phyloP scores from a whole-genome alignment of 2,113 vertebrate genomes.

The Oostethus manadensis region DNA sequence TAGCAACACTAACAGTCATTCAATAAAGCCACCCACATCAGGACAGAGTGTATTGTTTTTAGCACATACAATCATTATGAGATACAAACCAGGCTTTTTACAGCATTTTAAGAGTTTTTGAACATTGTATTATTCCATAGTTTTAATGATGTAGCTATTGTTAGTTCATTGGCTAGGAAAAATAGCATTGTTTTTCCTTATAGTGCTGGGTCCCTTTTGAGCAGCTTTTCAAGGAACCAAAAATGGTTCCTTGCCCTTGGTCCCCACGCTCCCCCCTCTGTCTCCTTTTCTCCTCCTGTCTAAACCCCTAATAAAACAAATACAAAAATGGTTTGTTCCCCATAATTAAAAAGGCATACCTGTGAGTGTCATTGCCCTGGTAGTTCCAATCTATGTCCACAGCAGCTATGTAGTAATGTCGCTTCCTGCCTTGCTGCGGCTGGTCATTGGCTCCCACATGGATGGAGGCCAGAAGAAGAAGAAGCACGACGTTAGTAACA shows the following conservation, averaged over 20 bases:
- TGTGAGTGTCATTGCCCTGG: constrained; percentile 33
- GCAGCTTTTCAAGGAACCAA: too few relatives aligned
- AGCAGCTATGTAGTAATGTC: constrained; percentile 72
- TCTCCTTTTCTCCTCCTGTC: too few relatives aligned
- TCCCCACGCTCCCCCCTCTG: too few relatives aligned
- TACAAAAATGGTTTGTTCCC: too few relatives aligned
- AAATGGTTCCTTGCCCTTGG: too few relatives aligned
- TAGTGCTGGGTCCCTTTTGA: too few relatives aligned
- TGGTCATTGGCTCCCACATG: constrained; percentile 15
- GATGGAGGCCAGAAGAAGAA: constrained; percentile 44
- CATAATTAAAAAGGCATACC: constrained; percentile 21
- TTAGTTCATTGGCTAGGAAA: too few relatives aligned
- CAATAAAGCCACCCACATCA: background rate
- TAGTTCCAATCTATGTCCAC: constrained; percentile 73
- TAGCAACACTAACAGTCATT: background rate
- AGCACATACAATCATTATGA: background rate
- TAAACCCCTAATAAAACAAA: too few relatives aligned
- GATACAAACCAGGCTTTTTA: background rate
- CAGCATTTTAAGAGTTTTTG: background rate
- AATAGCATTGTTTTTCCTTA: too few relatives aligned
- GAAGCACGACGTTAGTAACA: background rate
- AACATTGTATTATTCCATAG: background rate
- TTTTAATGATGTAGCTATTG: background rate
- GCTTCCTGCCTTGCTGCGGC: constrained; percentile 38
- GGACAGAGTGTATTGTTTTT: constrained; percentile 7